These are phyloP conservation scores for Nothoprocta perdicaria DNA, from an alignment of 2,113 vertebrate species.

Conservation along the genomic window DNA sequence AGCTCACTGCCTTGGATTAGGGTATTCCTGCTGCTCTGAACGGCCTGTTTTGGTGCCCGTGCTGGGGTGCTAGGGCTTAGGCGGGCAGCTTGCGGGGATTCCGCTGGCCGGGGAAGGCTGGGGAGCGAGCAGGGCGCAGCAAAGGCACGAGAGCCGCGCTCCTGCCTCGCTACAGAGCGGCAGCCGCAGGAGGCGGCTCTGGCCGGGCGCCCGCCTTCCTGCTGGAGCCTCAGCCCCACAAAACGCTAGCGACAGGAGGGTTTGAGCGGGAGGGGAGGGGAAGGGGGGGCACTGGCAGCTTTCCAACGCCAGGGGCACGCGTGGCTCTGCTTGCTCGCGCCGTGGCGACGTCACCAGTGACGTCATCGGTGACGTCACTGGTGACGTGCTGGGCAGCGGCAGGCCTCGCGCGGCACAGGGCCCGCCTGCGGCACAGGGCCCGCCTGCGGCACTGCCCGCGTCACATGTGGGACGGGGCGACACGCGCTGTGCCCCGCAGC, in stretches of 20 bases:
- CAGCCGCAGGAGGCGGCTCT: not conserved
- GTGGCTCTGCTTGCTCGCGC: not conserved
- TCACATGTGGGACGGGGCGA: no score
- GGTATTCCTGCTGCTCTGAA: constrained; percentile 6
- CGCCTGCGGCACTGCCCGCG: no score
- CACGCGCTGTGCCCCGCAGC: no score
- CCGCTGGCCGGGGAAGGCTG: not conserved
- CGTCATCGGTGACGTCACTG: no score
- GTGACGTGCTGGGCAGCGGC: no score
- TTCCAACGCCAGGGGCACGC: not conserved
- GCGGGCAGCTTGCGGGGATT: constrained; percentile 14
- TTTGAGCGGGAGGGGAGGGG: not conserved
- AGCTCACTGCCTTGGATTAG: constrained; percentile 12
- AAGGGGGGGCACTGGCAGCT: not conserved
- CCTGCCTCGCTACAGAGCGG: not conserved
- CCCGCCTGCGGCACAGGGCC: no score
- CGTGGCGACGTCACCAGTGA: no score
- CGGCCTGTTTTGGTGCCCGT: constrained; percentile 22
- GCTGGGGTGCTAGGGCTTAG: not conserved
- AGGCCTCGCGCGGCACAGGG: no score
- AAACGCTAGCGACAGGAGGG: not conserved
- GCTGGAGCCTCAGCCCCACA: not conserved
- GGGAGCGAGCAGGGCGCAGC: not conserved
- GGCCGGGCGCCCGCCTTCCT: not conserved
- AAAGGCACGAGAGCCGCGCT: not conserved